Percentiles rank a stretch among this genome's conserved stretches.
Evolutionary conservation across 2,113 vertebrate species (phyloP).

Genomic region (mouse (Mus musculus)): GRCm39 chr12:21187501-21188000

Average conservation of each 20-base stretch:
- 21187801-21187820: background rate
- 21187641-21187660: background rate
- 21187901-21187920: background rate
- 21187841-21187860: background rate
- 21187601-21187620: background rate
- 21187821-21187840: background rate
- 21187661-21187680: background rate
- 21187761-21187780: background rate
- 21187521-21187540: background rate
- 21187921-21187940: background rate
- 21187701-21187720: background rate
- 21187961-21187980: background rate
- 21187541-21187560: background rate
- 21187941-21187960: slow-evolving; percentile 19
- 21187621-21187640: background rate
- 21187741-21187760: background rate
- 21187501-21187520: background rate
- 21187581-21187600: background rate
- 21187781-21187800: background rate
- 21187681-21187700: background rate
- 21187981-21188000: background rate
- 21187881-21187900: slow-evolving; percentile 36
- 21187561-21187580: background rate
- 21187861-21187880: slow-evolving; percentile 56
- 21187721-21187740: background rate